Conservation (phyloP, 2,113 vertebrate species). For the Crocuta crocuta region DNA sequence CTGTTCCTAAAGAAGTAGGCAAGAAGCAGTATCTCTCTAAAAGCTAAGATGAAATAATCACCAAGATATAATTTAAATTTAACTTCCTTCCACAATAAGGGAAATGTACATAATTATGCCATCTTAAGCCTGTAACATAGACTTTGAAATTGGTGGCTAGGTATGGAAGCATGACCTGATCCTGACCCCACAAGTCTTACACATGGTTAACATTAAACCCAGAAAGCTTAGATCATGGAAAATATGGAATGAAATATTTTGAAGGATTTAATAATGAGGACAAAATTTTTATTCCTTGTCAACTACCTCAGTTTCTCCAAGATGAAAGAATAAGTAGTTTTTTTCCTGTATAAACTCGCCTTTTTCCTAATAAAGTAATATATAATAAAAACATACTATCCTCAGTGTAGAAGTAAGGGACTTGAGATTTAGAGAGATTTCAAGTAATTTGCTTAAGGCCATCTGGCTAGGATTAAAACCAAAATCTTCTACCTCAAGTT, state of each 20-base stretch:
- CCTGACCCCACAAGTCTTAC: constrained; percentile 52
- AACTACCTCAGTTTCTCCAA: constrained; percentile 79
- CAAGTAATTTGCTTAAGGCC: constrained; percentile 59
- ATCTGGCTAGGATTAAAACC: constrained; percentile 64
- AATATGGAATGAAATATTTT: constrained; percentile 78
- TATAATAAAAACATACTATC: constrained; percentile 65
- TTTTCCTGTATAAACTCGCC: constrained; percentile 51
- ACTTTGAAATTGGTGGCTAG: constrained; percentile 66
- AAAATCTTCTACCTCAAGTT: not conserved
- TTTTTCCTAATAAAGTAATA: constrained; percentile 69
- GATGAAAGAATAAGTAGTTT: constrained; percentile 59
- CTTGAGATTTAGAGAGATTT: constrained; percentile 29
- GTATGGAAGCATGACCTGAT: constrained; percentile 59
- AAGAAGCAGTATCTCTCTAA: not conserved
- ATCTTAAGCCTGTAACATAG: constrained; percentile 67
- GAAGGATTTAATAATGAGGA: constrained; percentile 76
- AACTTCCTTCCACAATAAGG: constrained; percentile 51
- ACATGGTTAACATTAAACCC: constrained; percentile 70
- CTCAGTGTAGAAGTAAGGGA: constrained; percentile 39
- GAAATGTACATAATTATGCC: constrained; percentile 61
- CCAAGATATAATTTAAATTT: constrained; percentile 65
- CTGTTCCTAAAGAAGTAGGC: not conserved
- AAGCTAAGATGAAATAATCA: constrained; percentile 56
- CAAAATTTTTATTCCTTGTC: constrained; percentile 66
- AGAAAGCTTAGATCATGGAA: constrained; percentile 76